phyloP scores from a whole-genome alignment of 1,140 invertebrate genomes.

The Conus betulinus region DNA sequence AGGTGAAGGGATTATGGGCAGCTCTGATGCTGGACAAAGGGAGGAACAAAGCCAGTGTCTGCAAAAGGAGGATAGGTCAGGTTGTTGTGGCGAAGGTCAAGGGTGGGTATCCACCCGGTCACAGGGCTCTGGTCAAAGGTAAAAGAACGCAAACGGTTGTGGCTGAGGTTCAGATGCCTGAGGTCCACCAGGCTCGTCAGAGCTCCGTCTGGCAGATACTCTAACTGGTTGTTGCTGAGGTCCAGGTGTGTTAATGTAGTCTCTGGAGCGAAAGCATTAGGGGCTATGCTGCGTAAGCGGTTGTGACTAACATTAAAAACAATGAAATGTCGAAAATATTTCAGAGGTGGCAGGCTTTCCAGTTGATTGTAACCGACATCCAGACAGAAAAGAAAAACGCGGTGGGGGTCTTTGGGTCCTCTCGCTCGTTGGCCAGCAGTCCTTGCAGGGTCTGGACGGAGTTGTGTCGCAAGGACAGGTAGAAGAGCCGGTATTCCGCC shows the following conservation, averaged over 20 bases:
- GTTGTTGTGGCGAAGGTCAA: slow-evolving; percentile 41
- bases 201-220: too few species aligned
- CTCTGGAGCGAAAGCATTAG: slow-evolving; percentile 26
- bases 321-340: background rate
- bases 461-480: slow-evolving; percentile 42
- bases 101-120: too few species aligned
- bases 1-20: slow-evolving; percentile 44
- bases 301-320: slow-evolving; percentile 42
- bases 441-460: slow-evolving; percentile 5
- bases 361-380: slow-evolving; percentile 41
- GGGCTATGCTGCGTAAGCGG: slow-evolving; percentile 3
- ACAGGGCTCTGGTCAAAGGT: too few species aligned
- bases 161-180: too few species aligned
- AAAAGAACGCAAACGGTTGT: too few species aligned
- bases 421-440: background rate
- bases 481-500: background rate
- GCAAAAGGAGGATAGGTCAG: slow-evolving; percentile 39
- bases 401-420: background rate
- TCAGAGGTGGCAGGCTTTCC: slow-evolving; percentile 2
- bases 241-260: slow-evolving; percentile 14
- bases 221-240: slow-evolving; percentile 35
- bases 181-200: too few species aligned
- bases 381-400: slow-evolving; percentile 19
- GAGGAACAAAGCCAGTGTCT: slow-evolving; percentile 17
- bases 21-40: slow-evolving; percentile 4